These are phyloP conservation scores for Epizoanthus stellaris DNA, from an alignment of 92 coral and sea anemone genomes.

Conservation along the genomic window DNA sequence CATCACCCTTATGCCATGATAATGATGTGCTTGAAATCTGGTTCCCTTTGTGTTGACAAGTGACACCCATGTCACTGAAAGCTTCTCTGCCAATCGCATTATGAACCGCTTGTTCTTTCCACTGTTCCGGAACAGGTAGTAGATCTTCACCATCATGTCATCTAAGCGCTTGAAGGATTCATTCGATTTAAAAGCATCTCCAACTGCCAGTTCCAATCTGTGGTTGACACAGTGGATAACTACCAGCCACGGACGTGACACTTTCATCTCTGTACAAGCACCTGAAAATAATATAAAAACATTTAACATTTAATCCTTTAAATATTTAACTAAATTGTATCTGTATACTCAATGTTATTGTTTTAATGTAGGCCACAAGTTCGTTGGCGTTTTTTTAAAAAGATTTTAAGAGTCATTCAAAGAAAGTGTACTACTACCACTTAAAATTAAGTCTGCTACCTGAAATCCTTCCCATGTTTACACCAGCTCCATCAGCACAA, in stretches of 20 bases:
- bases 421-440: background rate
- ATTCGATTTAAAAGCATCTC: conserved; percentile 13
- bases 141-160: conserved; percentile 44
- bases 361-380: conserved; percentile 9
- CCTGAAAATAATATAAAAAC: background rate
- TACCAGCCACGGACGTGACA: conserved; percentile 36
- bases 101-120: conserved; percentile 52
- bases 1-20: conserved; percentile 55
- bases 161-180: conserved; percentile 25
- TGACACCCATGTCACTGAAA: conserved; percentile 56
- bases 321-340: conserved; percentile 13
- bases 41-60: conserved; percentile 56
- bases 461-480: conserved; percentile 50
- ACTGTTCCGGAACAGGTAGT: conserved; percentile 49
- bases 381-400: conserved; percentile 3
- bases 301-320: conserved; percentile 1
- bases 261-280: conserved; percentile 50
- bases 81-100: conserved; percentile 55
- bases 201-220: conserved; percentile 12
- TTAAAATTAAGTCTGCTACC: background rate
- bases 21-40: conserved; percentile 57
- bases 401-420: conserved; percentile 7
- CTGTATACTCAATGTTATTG: conserved; percentile 15
- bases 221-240: conserved; percentile 44
- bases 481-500: conserved; percentile 63